Conservation (phyloP, 2,888 invertebrate genomes). For the Acanthopleura granulata region DNA sequence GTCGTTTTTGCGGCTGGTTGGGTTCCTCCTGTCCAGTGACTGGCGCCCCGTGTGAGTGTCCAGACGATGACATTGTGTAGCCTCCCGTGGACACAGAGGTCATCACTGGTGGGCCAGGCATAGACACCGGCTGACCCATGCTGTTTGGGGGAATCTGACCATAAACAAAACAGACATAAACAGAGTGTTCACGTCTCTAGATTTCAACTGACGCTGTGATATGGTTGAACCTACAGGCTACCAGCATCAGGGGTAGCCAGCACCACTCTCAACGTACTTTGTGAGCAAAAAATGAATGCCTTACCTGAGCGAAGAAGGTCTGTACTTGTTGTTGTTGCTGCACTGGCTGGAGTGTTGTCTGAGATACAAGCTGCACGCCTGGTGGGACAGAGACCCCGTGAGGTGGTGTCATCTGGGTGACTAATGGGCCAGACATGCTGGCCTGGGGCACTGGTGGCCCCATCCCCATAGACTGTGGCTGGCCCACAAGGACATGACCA, state of each 20-base stretch:
- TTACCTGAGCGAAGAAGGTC: constrained; percentile 9
- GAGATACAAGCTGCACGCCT: constrained; percentile 33
- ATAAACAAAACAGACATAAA: no score
- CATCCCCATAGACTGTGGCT: constrained; percentile 25
- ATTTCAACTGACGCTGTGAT: no score
- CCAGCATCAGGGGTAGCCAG: no score
- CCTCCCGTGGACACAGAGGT: constrained; percentile 28
- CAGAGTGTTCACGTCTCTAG: no score
- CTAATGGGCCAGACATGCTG: constrained; percentile 15
- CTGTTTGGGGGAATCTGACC: constrained; percentile 12
- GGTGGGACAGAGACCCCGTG: constrained; percentile 29
- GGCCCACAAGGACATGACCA: constrained; percentile 33
- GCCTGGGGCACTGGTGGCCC: constrained; percentile 23
- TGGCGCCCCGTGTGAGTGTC: constrained; percentile 38
- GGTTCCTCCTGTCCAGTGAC: constrained; percentile 37
- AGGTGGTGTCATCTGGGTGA: constrained; percentile 18
- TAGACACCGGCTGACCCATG: constrained; percentile 13
- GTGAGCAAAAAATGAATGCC: background rate
- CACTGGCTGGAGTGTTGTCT: constrained; percentile 26
- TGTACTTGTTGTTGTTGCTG: background rate
- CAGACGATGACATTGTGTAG: constrained; percentile 31
- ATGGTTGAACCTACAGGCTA: no score
- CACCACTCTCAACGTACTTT: no score
- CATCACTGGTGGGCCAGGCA: constrained; percentile 23
- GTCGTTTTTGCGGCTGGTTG: constrained; percentile 27